Evolutionary conservation across 2,888 invertebrate species (phyloP).

Genomic region (Phragmatobia fuliginosa): DNA sequence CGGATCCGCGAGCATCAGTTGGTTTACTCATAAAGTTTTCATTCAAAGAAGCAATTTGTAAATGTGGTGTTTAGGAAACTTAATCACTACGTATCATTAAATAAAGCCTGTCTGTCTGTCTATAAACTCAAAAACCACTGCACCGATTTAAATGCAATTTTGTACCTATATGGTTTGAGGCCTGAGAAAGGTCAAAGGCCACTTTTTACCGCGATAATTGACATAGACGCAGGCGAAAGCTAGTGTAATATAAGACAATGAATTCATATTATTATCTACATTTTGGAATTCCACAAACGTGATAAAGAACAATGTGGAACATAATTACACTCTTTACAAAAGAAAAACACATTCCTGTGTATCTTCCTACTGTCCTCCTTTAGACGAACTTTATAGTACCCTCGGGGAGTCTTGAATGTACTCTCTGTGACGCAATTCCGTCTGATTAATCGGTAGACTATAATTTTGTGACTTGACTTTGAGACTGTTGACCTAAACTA

Average conservation of each 20-base stretch:
- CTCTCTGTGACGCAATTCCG: slow-evolving; percentile 9
- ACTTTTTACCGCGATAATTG: no score
- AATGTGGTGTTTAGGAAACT: background rate
- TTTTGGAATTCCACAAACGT: background rate
- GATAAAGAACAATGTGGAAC: background rate
- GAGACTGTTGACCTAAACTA: background rate
- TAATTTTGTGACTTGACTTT: slow-evolving; percentile 12
- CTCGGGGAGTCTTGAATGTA: slow-evolving; percentile 15
- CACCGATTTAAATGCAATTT: no score
- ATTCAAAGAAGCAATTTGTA: background rate
- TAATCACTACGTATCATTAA: no score
- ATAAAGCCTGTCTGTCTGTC: no score
- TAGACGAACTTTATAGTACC: slow-evolving; percentile 16
- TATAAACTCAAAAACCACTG: no score
- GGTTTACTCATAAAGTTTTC: background rate
- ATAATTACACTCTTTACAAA: slow-evolving; percentile 16
- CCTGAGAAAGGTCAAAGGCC: no score
- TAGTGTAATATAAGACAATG: background rate
- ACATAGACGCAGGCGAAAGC: no score
- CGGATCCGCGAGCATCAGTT: no score
- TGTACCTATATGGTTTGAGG: no score
- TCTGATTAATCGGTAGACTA: slow-evolving; percentile 17
- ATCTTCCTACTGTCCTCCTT: slow-evolving; percentile 21
- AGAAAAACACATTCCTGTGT: slow-evolving; percentile 11
- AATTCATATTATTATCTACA: background rate